phyloP scores from a whole-genome alignment of 2,113 vertebrate genomes.

The Chaenogobius annularis region DNA sequence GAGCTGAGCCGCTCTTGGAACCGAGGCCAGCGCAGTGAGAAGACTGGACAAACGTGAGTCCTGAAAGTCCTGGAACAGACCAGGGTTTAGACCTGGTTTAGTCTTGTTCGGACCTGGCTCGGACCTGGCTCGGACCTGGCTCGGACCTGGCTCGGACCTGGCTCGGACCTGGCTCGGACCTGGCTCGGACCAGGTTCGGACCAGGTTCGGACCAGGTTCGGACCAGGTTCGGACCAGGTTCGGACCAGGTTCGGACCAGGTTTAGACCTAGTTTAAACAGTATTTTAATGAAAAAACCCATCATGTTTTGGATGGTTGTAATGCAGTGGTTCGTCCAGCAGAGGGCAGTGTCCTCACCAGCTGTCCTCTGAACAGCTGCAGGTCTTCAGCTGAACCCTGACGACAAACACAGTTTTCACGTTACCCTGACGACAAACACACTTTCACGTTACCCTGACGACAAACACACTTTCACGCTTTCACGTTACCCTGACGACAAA shows the following conservation, averaged over 20 bases:
- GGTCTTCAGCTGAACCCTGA: constrained; percentile 72
- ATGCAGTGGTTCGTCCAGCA: too few relatives aligned
- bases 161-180: neutral
- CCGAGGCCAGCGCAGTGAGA: constrained; percentile 72
- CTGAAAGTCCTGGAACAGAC: constrained; percentile 56
- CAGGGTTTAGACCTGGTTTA: neutral
- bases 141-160: neutral
- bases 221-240: too few relatives aligned
- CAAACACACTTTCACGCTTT: neutral
- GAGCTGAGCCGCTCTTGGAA: constrained; percentile 78
- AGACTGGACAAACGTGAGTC: constrained; percentile 71
- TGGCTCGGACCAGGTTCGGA: neutral
- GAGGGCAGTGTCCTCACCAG: constrained; percentile 62
- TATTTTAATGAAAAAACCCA: too few relatives aligned
- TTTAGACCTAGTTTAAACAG: too few relatives aligned
- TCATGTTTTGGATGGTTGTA: too few relatives aligned
- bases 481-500: too few relatives aligned
- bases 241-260: too few relatives aligned
- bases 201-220: too few relatives aligned
- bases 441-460: too few relatives aligned
- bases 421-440: too few relatives aligned
- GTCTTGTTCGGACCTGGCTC: neutral
- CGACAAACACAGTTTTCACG: constrained; percentile 10
- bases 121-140: neutral
- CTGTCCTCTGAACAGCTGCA: constrained; percentile 75